Percentiles rank a stretch among this genome's conserved stretches.
Evolutionary conservation across 2,113 vertebrate species (phyloP).

Genomic region (Melierax canorus): DNA sequence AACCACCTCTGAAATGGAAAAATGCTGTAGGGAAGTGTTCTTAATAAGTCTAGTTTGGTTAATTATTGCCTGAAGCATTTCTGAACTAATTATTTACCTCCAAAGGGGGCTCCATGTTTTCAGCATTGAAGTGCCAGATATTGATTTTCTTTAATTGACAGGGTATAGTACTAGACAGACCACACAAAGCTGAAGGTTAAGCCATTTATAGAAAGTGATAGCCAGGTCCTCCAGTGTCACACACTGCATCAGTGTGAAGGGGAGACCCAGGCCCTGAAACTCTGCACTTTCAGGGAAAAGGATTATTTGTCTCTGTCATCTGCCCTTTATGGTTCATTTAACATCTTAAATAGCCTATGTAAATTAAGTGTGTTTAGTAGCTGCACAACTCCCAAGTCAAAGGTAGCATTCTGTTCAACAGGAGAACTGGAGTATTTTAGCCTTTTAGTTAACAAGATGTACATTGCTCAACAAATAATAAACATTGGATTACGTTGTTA

Average conservation of each 20-base stretch:
- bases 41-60: constrained; percentile 48
- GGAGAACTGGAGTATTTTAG: neutral
- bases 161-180: neutral
- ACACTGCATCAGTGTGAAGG: neutral
- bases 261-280: neutral
- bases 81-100: constrained; percentile 53
- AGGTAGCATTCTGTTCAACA: neutral
- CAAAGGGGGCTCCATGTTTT: neutral
- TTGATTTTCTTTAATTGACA: constrained; percentile 58
- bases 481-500: neutral
- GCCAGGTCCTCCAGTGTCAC: neutral
- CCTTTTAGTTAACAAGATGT: neutral
- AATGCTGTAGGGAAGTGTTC: constrained; percentile 40
- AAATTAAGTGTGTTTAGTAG: constrained; percentile 62
- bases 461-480: neutral
- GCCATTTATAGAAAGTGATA: constrained; percentile 18
- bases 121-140: constrained; percentile 11
- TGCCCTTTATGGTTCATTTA: constrained; percentile 76
- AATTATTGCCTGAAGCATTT: constrained; percentile 56
- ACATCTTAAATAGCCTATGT: constrained; percentile 65
- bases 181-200: constrained; percentile 61
- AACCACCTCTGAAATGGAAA: constrained; percentile 51
- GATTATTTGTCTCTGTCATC: constrained; percentile 64
- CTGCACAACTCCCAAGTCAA: neutral
- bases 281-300: neutral